Conservation (phyloP, 2,797 vertebrate genomes). For the Leptodactylus fallax region DNA sequence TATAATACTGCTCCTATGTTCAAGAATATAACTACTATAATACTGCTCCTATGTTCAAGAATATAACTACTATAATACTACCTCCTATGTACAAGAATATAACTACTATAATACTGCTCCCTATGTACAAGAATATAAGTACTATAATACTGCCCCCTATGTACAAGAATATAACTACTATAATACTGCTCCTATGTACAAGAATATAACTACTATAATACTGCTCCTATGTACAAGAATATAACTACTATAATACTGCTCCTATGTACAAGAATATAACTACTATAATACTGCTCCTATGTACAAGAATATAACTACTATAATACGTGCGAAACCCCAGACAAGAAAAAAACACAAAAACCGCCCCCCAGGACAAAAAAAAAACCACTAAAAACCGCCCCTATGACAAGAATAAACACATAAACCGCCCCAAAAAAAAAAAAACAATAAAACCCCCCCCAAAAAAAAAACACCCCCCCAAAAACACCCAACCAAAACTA, state of each 20-base stretch:
- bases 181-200: not conserved
- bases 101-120: not conserved
- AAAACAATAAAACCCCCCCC: too few relatives aligned
- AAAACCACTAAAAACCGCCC: too few relatives aligned
- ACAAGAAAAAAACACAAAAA: too few relatives aligned
- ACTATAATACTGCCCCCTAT: too few relatives aligned
- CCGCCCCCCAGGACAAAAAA: too few relatives aligned
- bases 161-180: slow-evolving; percentile 9
- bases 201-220: slow-evolving; percentile 1
- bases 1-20: not conserved
- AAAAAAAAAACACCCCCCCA: too few relatives aligned
- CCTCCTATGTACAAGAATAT: not conserved
- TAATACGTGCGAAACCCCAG: too few relatives aligned
- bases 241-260: not conserved
- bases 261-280: too few relatives aligned
- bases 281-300: too few relatives aligned
- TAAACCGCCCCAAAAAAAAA: too few relatives aligned
- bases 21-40: slow-evolving; percentile 2
- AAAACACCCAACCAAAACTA: too few relatives aligned
- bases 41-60: not conserved
- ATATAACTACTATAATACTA: not conserved
- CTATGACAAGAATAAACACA: too few relatives aligned
- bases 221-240: not conserved
- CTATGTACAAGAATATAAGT: slow-evolving; percentile 1
- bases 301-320: not conserved